Conservation (phyloP, 2,888 invertebrate genomes). For the Embidobia sp. region DNA sequence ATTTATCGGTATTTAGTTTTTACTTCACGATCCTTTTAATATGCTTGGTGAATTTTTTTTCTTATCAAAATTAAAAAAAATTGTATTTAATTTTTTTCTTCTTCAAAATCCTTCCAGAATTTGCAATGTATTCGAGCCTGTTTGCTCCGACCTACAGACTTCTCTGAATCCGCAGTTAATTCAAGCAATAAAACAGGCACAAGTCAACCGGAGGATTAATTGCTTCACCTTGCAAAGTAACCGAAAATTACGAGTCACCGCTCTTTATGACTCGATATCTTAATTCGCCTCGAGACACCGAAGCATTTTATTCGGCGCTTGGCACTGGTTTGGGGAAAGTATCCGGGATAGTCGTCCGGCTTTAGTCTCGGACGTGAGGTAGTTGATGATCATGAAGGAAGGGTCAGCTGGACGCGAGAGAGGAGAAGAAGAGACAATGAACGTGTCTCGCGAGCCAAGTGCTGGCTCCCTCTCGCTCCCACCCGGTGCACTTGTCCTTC, state of each 20-base stretch:
- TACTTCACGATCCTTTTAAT: too few species aligned
- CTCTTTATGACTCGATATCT: conserved; percentile 54
- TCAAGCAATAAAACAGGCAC: not conserved
- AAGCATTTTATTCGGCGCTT: conserved; percentile 70
- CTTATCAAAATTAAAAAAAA: too few species aligned
- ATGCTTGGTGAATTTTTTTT: too few species aligned
- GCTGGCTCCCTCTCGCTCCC: conserved; percentile 55
- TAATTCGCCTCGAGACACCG: conserved; percentile 62
- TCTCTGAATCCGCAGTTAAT: too few species aligned
- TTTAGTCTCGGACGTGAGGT: conserved; percentile 67
- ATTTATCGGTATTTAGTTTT: too few species aligned
- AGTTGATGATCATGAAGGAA: conserved; percentile 74
- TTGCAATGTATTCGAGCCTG: too few species aligned
- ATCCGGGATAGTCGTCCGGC: conserved; percentile 58
- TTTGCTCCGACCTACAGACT: too few species aligned
- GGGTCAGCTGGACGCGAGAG: conserved; percentile 67
- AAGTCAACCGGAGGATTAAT: not conserved
- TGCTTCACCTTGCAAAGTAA: not conserved
- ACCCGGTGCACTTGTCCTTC: conserved; percentile 34
- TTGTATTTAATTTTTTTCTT: too few species aligned
- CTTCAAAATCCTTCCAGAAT: too few species aligned
- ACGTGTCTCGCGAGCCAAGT: conserved; percentile 76
- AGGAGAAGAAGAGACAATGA: conserved; percentile 73
- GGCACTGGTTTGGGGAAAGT: conserved; percentile 69
- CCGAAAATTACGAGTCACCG: not conserved